Evolutionary conservation across 2,797 vertebrate species (phyloP).

Genomic region (Heteromormyrus szaboi): DNA sequence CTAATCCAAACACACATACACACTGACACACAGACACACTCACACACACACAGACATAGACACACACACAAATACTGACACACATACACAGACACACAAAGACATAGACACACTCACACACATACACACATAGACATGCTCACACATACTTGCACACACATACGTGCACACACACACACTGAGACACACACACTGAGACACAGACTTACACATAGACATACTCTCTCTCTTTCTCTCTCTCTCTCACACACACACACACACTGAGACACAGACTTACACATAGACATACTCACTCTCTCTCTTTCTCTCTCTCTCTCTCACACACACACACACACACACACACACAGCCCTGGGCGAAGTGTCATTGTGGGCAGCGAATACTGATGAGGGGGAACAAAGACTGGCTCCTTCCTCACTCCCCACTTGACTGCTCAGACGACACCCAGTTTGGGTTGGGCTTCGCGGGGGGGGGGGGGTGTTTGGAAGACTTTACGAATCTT

Average conservation of each 20-base stretch:
- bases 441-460: not conserved
- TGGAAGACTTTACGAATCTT: not conserved
- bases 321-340: not conserved
- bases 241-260: not conserved
- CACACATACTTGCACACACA: not conserved
- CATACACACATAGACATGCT: not conserved
- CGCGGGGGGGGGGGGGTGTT: not conserved
- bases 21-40: not conserved
- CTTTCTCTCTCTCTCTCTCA: not conserved
- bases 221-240: not conserved
- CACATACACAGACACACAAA: not conserved
- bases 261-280: not conserved
- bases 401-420: not conserved
- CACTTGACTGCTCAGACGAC: slow-evolving; percentile 1
- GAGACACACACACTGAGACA: not conserved
- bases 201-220: not conserved
- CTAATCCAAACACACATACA: not conserved
- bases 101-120: not conserved
- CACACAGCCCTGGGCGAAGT: not conserved
- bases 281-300: not conserved
- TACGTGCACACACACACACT: not conserved
- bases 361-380: slow-evolving; percentile 9
- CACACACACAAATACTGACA: not conserved
- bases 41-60: not conserved
- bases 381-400: slow-evolving; percentile 14